Conservation (phyloP, 2,797 vertebrate species). For the Eleutherodactylus coqui region DNA sequence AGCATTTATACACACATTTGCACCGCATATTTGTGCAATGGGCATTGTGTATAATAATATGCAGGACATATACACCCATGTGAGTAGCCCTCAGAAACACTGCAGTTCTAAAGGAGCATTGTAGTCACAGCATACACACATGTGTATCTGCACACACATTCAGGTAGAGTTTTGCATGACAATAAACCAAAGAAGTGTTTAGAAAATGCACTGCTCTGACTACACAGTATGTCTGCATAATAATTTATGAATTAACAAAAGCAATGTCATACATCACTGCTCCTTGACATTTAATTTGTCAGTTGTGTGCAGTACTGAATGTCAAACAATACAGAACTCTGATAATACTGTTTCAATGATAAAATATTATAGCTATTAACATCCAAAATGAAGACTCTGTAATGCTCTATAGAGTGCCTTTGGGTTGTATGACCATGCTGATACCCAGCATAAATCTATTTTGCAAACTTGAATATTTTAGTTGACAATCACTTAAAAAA, state of each 20-base stretch:
- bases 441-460: too few species aligned
- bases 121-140: too few species aligned
- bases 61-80: too few species aligned
- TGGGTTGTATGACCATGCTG: too few species aligned
- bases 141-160: not conserved
- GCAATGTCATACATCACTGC: conserved; percentile 49
- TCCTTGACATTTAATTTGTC: conserved; percentile 51
- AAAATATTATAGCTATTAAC: not conserved
- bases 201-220: not conserved
- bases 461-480: too few species aligned
- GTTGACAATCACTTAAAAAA: too few species aligned
- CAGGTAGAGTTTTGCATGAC: not conserved
- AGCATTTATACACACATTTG: too few species aligned
- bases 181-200: not conserved
- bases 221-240: conserved; percentile 12
- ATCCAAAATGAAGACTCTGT: not conserved
- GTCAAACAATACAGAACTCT: conserved; percentile 35
- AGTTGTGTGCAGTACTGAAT: conserved; percentile 22
- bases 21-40: too few species aligned
- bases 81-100: too few species aligned
- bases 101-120: too few species aligned
- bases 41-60: too few species aligned
- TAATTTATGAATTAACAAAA: conserved; percentile 54
- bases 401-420: not conserved
- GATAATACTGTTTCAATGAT: conserved; percentile 24